Evolutionary conservation across 2,797 vertebrate species (phyloP), one percentile per base, ranked within the genome.

Genomic region (Sorex maritimensis): DNA sequence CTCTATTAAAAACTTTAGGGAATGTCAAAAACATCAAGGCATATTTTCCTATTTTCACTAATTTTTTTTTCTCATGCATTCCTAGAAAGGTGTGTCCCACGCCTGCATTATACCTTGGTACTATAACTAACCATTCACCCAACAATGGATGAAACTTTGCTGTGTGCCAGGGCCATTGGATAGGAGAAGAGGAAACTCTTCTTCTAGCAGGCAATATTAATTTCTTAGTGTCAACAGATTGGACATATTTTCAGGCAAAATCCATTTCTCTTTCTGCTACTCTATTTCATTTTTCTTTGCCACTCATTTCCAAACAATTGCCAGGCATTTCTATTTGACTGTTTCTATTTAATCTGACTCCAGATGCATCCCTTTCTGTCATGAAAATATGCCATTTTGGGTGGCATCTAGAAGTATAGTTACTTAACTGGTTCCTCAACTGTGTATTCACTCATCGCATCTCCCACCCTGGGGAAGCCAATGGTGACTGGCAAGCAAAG

Each of bases 351-450:
- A 63, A 19, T 34, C 85, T 71, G 71, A 21, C 46, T 28, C 23
- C 69, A 30, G 13, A 24, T 26, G 38, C 15, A 4, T 0, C 34
- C 24, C 2, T 24, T 81, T 21, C 63, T 41, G 26, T 34, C 19
- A 15, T 26, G 26, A 63, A 26, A 6, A 17, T 75, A 79, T 81
- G 69, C 19, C 12, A 26, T 26, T 23, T 5, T 55, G 17, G 38
- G 14, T 72, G 74, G 12, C 30, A 82, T 38, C 68, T 88, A 49
- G n/a, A 73, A 93, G 73, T 89, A 24, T 71, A 5, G 58, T 30
- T 49, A 89, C 61, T 11, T 75, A 38, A 38, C 83, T 63, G 19
- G 28, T 88, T 72, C 83, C 72, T 63, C 65, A 69, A 34, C 34
- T 34, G 34, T 34, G 34, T 34, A 34, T 34, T 34, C 34, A 34